Percentiles rank a stretch among this genome's conserved stretches.
phyloP scores from a whole-genome alignment of 2,888 invertebrate genomes.

The Drosophila kanekoi region DNA sequence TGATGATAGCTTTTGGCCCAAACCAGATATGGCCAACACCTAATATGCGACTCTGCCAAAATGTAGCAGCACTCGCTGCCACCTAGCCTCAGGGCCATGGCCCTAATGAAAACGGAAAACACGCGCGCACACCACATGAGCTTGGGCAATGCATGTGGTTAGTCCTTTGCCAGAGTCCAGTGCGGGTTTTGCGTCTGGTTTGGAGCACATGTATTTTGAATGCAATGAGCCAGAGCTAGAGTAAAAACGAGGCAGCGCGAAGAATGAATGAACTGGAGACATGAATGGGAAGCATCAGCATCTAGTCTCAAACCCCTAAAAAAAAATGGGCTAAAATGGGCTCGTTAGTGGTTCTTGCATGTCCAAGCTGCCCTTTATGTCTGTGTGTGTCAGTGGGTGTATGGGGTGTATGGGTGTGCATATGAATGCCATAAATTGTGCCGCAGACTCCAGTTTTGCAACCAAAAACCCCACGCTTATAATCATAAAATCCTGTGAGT shows the following conservation, averaged over 20 bases:
- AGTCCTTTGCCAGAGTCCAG: background rate
- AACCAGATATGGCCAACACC: constrained; percentile 4
- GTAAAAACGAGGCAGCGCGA: background rate
- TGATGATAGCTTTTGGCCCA: background rate
- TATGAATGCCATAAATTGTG: constrained; percentile 34
- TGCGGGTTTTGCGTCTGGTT: constrained; percentile 6
- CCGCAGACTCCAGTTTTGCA: constrained; percentile 5
- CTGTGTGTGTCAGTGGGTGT: constrained; percentile 3
- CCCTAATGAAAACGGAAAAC: constrained; percentile 38
- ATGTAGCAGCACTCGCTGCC: too few relatives aligned
- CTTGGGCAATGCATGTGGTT: constrained; percentile 18
- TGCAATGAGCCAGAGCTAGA: constrained; percentile 9
- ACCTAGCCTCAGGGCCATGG: background rate
- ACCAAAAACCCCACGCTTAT: constrained; percentile 2
- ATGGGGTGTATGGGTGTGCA: constrained; percentile 4
- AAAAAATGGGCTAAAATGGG: constrained; percentile 42
- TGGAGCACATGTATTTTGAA: constrained; percentile 47
- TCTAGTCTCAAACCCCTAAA: constrained; percentile 16
- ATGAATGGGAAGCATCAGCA: constrained; percentile 50
- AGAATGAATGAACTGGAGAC: constrained; percentile 55
- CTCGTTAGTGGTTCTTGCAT: constrained; percentile 62
- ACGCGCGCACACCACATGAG: constrained; percentile 21
- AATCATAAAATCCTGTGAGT: constrained; percentile 22
- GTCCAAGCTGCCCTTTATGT: constrained; percentile 13
- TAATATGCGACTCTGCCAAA: background rate